Evolutionary conservation across 2,113 vertebrate genomes (phyloP).

Genomic region (Collichthys lucidus): DNA sequence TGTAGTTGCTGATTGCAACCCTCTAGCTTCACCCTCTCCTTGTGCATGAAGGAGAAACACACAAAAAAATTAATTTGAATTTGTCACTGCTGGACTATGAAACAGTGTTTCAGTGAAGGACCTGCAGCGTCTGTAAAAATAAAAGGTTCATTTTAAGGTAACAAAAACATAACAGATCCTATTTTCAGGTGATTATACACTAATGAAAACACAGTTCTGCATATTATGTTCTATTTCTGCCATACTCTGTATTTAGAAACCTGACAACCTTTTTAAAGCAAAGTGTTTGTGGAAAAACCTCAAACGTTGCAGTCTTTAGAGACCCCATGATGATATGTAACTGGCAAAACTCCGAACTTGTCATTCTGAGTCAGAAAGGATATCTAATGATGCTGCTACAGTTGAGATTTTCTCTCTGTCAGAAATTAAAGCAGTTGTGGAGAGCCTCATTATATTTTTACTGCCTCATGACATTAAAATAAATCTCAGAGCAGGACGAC

Average conservation of each 20-base stretch:
- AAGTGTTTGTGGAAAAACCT: not conserved
- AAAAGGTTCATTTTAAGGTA: not conserved
- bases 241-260: too few species aligned
- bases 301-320: not conserved
- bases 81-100: too few species aligned
- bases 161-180: too few species aligned
- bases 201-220: too few species aligned
- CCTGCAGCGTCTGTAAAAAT: not conserved
- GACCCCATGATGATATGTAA: not conserved
- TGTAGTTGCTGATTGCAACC: too few species aligned
- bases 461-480: not conserved
- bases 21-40: too few species aligned
- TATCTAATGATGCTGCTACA: not conserved
- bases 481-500: not conserved
- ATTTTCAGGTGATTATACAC: too few species aligned
- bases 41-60: too few species aligned
- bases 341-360: not conserved
- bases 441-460: slow-evolving; percentile 5
- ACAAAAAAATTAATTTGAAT: too few species aligned
- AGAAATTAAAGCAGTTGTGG: not conserved
- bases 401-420: not conserved
- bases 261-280: not conserved
- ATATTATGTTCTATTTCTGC: too few species aligned
- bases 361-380: not conserved
- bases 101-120: too few species aligned